phyloP scores from a whole-genome alignment of 2,888 invertebrate species.

The Cataglyphis rosenhaueri region DNA sequence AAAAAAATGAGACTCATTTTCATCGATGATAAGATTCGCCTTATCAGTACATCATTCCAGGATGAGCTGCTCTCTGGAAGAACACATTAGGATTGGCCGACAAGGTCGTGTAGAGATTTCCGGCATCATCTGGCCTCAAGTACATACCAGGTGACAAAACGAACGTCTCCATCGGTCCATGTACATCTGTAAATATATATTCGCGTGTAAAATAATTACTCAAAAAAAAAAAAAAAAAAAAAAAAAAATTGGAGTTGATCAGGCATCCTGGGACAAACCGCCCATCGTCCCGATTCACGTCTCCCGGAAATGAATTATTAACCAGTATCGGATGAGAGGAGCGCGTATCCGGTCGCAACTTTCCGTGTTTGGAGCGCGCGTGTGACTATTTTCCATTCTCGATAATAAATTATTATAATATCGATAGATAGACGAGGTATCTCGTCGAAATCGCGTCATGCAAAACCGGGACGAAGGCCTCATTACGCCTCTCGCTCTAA shows the following conservation, averaged over 20 bases:
- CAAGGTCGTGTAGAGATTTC: slow-evolving; percentile 94
- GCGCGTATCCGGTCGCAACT: slow-evolving; percentile 27
- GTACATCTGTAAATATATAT: slow-evolving; percentile 78
- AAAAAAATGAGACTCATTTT: slow-evolving; percentile 25
- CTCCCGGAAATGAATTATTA: slow-evolving; percentile 36
- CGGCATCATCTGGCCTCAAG: slow-evolving; percentile 91
- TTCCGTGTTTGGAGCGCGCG: background rate
- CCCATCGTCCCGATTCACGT: slow-evolving; percentile 24
- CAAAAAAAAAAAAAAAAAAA: too few relatives aligned
- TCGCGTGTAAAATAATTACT: background rate
- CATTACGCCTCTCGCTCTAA: slow-evolving; percentile 37
- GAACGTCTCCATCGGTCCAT: slow-evolving; percentile 81
- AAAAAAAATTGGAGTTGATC: background rate
- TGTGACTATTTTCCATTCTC: slow-evolving; percentile 1
- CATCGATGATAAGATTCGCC: background rate
- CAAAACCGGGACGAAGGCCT: slow-evolving; percentile 34
- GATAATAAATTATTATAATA: slow-evolving; percentile 8
- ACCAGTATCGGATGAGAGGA: slow-evolving; percentile 20
- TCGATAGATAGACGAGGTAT: slow-evolving; percentile 7
- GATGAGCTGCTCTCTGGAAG: slow-evolving; percentile 95
- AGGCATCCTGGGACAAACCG: slow-evolving; percentile 9
- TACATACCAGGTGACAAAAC: slow-evolving; percentile 89
- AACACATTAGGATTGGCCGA: slow-evolving; percentile 97
- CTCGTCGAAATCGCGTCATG: slow-evolving; percentile 16
- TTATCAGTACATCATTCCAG: slow-evolving; percentile 95